phyloP scores from a whole-genome alignment of 2,113 vertebrate genomes.

The Dolichotis patagonum region DNA sequence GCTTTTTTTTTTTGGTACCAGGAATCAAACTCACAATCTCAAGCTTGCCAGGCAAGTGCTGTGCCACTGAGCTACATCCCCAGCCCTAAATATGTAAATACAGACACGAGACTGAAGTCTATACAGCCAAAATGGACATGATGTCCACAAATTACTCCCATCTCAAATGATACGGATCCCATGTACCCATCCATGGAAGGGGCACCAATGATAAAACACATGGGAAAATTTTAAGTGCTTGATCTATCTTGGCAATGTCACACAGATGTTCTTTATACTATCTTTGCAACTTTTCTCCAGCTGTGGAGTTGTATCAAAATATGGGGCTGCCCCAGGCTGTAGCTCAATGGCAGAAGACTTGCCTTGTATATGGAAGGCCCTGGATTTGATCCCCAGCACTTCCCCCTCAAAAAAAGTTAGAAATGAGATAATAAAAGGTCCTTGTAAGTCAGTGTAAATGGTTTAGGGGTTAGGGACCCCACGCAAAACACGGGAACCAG shows the following conservation, averaged over 20 bases:
- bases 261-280: neutral
- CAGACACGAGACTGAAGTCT: neutral
- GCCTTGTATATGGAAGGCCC: neutral
- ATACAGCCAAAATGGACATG: neutral
- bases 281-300: neutral
- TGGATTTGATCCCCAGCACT: neutral
- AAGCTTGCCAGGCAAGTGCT: too few relatives aligned
- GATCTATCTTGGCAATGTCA: neutral
- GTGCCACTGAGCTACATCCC: too few relatives aligned
- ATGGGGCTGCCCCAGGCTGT: neutral
- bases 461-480: neutral
- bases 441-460: neutral
- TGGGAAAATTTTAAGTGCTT: neutral
- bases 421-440: slow-evolving; percentile 11
- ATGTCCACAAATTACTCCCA: neutral
- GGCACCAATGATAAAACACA: neutral
- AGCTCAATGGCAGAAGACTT: neutral
- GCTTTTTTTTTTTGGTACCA: too few relatives aligned
- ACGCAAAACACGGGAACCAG: neutral
- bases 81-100: neutral
- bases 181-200: neutral
- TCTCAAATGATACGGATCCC: neutral
- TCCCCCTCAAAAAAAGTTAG: neutral
- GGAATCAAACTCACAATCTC: too few relatives aligned
- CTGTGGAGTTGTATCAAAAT: neutral